phyloP scores from a whole-genome alignment of 2,888 invertebrate species.

The Plutella xylostella region DNA sequence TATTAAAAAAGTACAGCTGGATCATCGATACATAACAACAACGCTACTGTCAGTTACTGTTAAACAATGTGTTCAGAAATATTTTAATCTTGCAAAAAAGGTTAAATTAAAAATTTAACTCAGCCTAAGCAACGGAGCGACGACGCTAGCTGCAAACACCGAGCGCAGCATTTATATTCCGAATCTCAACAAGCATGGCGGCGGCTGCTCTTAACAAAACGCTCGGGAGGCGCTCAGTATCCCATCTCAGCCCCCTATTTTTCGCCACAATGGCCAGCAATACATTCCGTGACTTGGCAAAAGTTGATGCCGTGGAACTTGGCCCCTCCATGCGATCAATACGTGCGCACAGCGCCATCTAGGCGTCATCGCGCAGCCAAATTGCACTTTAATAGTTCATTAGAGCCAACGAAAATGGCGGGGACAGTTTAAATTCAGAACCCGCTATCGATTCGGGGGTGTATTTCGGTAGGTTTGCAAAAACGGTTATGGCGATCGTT shows the following conservation, averaged over 20 bases:
- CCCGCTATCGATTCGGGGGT: slow-evolving; percentile 53
- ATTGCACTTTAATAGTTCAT: slow-evolving; percentile 71
- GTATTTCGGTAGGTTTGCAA: slow-evolving; percentile 16
- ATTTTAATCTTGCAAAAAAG: too few relatives aligned
- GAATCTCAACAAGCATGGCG: not conserved
- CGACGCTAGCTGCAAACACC: too few relatives aligned
- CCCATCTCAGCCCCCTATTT: slow-evolving; percentile 41
- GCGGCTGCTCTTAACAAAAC: slow-evolving; percentile 24
- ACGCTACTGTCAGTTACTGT: too few relatives aligned
- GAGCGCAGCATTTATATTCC: too few relatives aligned
- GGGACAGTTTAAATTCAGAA: slow-evolving; percentile 66
- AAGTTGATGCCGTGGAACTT: slow-evolving; percentile 47
- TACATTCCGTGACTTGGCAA: slow-evolving; percentile 69
- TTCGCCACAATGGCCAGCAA: slow-evolving; percentile 66
- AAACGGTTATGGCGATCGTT: slow-evolving; percentile 2
- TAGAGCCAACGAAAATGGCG: slow-evolving; percentile 67
- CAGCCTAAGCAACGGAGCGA: too few relatives aligned
- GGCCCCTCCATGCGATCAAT: slow-evolving; percentile 60
- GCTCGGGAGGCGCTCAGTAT: slow-evolving; percentile 29
- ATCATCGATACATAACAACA: too few relatives aligned
- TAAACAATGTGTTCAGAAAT: too few relatives aligned
- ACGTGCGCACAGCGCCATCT: slow-evolving; percentile 65
- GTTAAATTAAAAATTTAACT: too few relatives aligned
- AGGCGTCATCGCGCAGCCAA: slow-evolving; percentile 63
- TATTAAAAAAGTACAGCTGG: too few relatives aligned